Base-by-base conservation (phyloP, 2,888 invertebrate species). In the Calameuta idolon region DNA sequence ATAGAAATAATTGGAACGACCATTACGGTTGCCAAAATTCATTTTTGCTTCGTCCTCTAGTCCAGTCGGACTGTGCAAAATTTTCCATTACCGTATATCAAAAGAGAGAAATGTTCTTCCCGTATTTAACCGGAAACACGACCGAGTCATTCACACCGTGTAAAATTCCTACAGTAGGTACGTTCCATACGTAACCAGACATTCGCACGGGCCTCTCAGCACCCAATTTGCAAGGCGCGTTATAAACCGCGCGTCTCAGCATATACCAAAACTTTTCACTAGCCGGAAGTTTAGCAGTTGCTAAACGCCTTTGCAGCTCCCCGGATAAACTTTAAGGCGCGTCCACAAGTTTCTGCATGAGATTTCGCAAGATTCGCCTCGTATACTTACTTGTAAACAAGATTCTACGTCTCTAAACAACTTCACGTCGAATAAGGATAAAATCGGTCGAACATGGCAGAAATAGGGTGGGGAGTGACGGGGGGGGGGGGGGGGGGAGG, bases 241-340 rank as follows among this genome's bases (percentile, higher is more conserved):
- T 55, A 74, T 74, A 74, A 74, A 40, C 40, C 34, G 23, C 68
- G 31, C 15, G 71, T 71, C 71, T 71, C 71, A 23, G 71, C 71
- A 34, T 12, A 55, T 55, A 55, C 55, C 23, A 1, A 15, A 71
- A 71, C 71, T 71, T 71, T 71, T 71, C n/a, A 12, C 31, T 12
- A 31, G 33, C n/a, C 34, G 33, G 12, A 31, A 71, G 34, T 81
- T 81, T 76, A 75, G 74, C 79, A 79, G 76, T 79, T 75, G 78
- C 76, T 81, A 81, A 81, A 81, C 77, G 81, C 79, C 78, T 76
- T 80, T 73, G 77, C 55, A 71, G 69, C 77, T 76, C 76, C 80
- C 75, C 74, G 75, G 75, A 73, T 75, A 76, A 81, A 81, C 79
- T 81, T 79, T 77, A 69, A 71, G 35, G 75, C 31, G 11, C 31